Conservation (phyloP, 2,888 invertebrate species). For the Callyntrura guangdongensis region DNA sequence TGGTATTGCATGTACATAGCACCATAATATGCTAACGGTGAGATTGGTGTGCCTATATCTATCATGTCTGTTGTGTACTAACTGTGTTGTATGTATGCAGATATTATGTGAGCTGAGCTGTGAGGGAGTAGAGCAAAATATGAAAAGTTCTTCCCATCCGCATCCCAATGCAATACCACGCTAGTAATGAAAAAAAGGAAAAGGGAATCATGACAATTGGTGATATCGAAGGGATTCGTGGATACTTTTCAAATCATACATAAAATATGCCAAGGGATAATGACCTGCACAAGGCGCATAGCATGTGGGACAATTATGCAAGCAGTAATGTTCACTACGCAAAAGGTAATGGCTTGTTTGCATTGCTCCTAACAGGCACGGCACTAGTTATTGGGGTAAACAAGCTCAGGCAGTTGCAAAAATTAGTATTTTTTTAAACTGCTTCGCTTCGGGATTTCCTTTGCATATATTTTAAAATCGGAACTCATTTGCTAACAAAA, state of each 20-base stretch:
- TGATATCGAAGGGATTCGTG: neutral
- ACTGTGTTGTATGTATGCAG: too few species aligned
- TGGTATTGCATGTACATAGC: too few species aligned
- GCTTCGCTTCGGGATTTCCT: neutral
- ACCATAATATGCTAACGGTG: too few species aligned
- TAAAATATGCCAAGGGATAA: constrained; percentile 18
- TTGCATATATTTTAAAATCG: too few species aligned
- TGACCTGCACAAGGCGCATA: neutral
- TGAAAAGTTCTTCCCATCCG: too few species aligned
- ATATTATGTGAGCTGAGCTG: too few species aligned
- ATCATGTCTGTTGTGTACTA: too few species aligned
- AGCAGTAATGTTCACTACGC: neutral
- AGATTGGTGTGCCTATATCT: too few species aligned
- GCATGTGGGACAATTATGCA: neutral
- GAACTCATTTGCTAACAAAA: too few species aligned
- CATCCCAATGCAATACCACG: neutral
- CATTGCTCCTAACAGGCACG: neutral
- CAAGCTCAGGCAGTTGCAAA: neutral
- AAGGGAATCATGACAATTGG: neutral
- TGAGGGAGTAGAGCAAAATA: too few species aligned
- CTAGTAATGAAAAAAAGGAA: neutral
- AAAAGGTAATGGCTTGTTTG: neutral
- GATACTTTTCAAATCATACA: neutral
- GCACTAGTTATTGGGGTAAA: too few species aligned
- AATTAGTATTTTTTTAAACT: too few species aligned